Evolutionary conservation across 2,113 vertebrate species (phyloP), one percentile per base, ranked within the genome.

Genomic region (Hiodon alosoides): DNA sequence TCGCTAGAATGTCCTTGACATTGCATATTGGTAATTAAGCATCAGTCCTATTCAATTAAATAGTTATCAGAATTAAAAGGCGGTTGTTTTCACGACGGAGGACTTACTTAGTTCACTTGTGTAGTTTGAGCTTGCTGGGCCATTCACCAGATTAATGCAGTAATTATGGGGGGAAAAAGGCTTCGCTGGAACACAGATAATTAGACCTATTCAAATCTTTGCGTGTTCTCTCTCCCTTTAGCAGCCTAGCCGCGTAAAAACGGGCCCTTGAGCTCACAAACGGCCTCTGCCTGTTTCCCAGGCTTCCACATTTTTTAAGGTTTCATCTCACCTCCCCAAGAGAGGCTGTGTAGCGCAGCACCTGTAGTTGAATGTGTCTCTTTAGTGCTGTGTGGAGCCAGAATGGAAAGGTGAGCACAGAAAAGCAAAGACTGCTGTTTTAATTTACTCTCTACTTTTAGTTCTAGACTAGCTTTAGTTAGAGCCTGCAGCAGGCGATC

Each of bases 101-200:
- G 17, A 55, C 52, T 10, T 55, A 16, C 11, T 57, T 57, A 8
- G 17, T 55, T 69, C 16, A 69, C 68, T 69, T 69, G 55, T 55
- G 68, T 69, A 16, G 68, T 69, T 55, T 69, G 68, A 16, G 55
- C 68, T 69, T 54, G 51, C 67, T 53, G 8, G 51, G 51, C 46
- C 16, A 10, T 69, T 69, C 55, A 69, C 55, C 51, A 69, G 55
- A 69, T 55, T 54, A 53, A 54, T 14, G 14, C 52, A 69, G 67
- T 69, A 31, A 69, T 69, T 69, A 55, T 55, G 67, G 31, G 31
- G 31, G 31, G 31, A 2, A 31, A 31, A 31, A 31, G 31, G 31
- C 31, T 31, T 31, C 31, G 31, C 31, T 31, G 31, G 2, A 31
- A 31, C 31, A 31, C 31, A 31, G 31, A 31, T 31, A 31, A 31